A percentile compares a stretch with the other conserved stretches of the same genome.
Conservation (phyloP, 1,140 invertebrate species). For the Drosophila ohnishii region DNA sequence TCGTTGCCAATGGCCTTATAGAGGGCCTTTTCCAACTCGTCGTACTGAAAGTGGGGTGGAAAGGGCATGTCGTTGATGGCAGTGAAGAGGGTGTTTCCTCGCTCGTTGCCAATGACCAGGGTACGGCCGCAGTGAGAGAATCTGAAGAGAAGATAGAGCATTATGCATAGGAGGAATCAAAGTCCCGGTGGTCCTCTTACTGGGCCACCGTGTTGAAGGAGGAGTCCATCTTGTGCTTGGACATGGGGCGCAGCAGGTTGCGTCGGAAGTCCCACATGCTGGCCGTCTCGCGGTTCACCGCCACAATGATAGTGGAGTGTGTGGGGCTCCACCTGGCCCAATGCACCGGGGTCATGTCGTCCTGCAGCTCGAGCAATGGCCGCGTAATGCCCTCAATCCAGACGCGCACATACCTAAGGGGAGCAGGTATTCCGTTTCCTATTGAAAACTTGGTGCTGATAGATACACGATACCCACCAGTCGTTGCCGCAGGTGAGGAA, state of each 20-base stretch:
- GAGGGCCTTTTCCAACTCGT: slow-evolving; percentile 86
- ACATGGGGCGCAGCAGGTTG: slow-evolving; percentile 86
- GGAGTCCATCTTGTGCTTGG: slow-evolving; percentile 80
- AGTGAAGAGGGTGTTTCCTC: slow-evolving; percentile 87
- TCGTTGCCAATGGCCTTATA: slow-evolving; percentile 86
- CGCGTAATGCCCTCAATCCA: slow-evolving; percentile 89
- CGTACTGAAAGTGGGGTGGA: slow-evolving; percentile 86
- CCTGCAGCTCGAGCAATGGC: slow-evolving; percentile 86
- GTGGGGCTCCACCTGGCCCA: slow-evolving; percentile 91
- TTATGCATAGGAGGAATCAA: background rate
- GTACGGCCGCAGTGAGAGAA: slow-evolving; percentile 88
- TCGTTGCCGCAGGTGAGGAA: slow-evolving; percentile 93
- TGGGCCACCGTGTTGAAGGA: slow-evolving; percentile 71
- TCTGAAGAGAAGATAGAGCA: slow-evolving; percentile 45
- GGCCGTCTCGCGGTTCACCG: slow-evolving; percentile 87
- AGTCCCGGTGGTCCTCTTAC: background rate
- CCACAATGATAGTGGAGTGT: slow-evolving; percentile 91
- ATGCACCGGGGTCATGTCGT: slow-evolving; percentile 85
- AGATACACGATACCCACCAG: slow-evolving; percentile 84
- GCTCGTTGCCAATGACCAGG: slow-evolving; percentile 86
- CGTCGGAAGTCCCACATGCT: slow-evolving; percentile 89
- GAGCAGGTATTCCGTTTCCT: background rate
- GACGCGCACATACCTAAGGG: slow-evolving; percentile 85
- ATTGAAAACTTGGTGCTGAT: no score
- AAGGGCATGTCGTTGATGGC: slow-evolving; percentile 88